phyloP scores from a whole-genome alignment of 2,888 invertebrate genomes.

The Pollenia labialis region DNA sequence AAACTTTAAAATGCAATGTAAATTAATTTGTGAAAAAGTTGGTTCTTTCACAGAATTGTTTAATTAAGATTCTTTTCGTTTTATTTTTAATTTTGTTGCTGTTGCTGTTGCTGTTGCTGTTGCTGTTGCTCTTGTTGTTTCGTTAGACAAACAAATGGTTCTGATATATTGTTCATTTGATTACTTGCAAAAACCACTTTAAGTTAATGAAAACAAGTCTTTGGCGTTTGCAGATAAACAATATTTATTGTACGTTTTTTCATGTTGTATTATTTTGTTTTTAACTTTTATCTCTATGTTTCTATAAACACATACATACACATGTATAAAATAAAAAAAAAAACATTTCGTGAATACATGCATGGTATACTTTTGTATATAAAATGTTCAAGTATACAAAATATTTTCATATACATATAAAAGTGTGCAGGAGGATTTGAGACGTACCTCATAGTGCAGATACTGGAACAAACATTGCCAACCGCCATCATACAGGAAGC shows the following conservation, averaged over 20 bases:
- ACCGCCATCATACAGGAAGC: conserved; percentile 67
- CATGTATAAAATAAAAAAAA: neutral
- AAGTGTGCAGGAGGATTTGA: neutral
- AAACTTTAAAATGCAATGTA: conserved; percentile 63
- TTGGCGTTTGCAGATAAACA: conserved; percentile 71
- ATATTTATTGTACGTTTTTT: conserved; percentile 61
- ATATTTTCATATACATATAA: conserved; percentile 28
- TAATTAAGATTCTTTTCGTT: conserved; percentile 3
- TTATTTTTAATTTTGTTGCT: conserved; percentile 23
- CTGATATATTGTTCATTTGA: conserved; percentile 73
- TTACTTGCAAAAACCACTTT: conserved; percentile 72
- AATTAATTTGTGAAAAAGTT: conserved; percentile 67
- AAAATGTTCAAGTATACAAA: neutral
- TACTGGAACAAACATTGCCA: conserved; percentile 61
- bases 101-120: conserved; percentile 1
- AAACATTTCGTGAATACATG: too few relatives aligned
- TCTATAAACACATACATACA: neutral
- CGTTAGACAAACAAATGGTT: conserved; percentile 66
- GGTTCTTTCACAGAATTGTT: conserved; percentile 23
- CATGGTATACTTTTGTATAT: neutral
- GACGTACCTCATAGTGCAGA: conserved; percentile 36
- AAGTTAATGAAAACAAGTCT: conserved; percentile 73
- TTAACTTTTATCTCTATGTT: conserved; percentile 21
- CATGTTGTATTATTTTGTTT: conserved; percentile 29
- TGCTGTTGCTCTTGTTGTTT: conserved; percentile 23